These are phyloP conservation scores for Mallotus villosus DNA, from an alignment of 2,797 vertebrate species.

Conservation along the genomic window DNA sequence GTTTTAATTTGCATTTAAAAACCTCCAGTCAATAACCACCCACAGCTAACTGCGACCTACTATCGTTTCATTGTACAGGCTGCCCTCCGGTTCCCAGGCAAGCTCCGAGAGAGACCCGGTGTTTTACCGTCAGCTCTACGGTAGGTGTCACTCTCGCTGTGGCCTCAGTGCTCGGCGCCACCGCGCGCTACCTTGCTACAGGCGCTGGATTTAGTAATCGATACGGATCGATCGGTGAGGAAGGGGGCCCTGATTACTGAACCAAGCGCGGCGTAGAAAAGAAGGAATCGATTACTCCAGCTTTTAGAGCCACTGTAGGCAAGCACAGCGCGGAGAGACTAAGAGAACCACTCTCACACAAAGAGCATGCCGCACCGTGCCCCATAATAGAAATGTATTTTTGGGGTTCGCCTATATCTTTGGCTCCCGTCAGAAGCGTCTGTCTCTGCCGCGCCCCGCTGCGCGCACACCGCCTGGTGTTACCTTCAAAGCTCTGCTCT, in stretches of 20 bases:
- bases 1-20: not conserved
- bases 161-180: slow-evolving; percentile 60
- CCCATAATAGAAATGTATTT: slow-evolving; percentile 52
- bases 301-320: slow-evolving; percentile 82
- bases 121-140: slow-evolving; percentile 50
- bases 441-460: no score
- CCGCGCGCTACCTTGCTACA: slow-evolving; percentile 73
- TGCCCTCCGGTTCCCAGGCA: not conserved
- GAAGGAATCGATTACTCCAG: slow-evolving; percentile 81
- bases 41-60: not conserved
- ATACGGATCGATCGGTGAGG: slow-evolving; percentile 82
- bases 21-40: not conserved
- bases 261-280: slow-evolving; percentile 79
- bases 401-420: slow-evolving; percentile 32
- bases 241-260: slow-evolving; percentile 84
- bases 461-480: no score
- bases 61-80: not conserved
- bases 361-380: slow-evolving; percentile 54
- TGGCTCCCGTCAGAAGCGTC: no score
- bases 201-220: slow-evolving; percentile 80
- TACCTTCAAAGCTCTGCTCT: no score
- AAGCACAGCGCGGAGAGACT: slow-evolving; percentile 69
- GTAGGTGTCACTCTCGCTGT: slow-evolving; percentile 75
- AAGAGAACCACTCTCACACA: slow-evolving; percentile 65
- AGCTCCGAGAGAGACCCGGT: slow-evolving; percentile 10